These are phyloP conservation scores for Acheta domesticus DNA, from an alignment of 2,888 invertebrate species.

Conservation along the genomic window DNA sequence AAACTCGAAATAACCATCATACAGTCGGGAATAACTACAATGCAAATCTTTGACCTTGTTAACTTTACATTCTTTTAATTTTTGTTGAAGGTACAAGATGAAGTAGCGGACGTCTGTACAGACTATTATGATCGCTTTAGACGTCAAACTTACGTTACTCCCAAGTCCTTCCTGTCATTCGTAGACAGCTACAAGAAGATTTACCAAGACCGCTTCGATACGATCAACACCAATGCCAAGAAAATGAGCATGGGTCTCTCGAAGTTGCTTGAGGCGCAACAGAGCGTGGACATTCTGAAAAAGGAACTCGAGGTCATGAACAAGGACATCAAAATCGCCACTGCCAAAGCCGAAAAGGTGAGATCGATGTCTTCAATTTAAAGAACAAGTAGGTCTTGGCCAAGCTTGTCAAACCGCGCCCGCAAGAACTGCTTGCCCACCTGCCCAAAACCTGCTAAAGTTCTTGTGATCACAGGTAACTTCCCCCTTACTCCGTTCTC, in stretches of 20 bases:
- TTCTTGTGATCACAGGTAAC: too few species aligned
- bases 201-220: conserved; percentile 60
- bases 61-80: conserved; percentile 41
- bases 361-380: not conserved
- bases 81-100: conserved; percentile 81
- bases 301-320: conserved; percentile 78
- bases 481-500: too few species aligned
- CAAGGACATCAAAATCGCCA: conserved; percentile 73
- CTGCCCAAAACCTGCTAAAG: too few species aligned
- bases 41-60: too few species aligned
- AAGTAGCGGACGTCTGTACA: conserved; percentile 68
- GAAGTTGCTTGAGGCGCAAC: conserved; percentile 82
- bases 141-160: conserved; percentile 82
- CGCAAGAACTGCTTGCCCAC: too few species aligned
- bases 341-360: conserved; percentile 71
- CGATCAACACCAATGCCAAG: conserved; percentile 64
- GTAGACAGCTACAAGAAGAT: conserved; percentile 75
- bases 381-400: too few species aligned
- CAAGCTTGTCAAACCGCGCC: too few species aligned
- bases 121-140: conserved; percentile 79
- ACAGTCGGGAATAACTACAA: too few species aligned
- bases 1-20: too few species aligned
- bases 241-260: conserved; percentile 84
- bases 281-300: conserved; percentile 62
- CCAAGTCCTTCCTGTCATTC: conserved; percentile 84